Evolutionary conservation across 2,888 invertebrate species (phyloP), one percentile per base, ranked within the genome.

Genomic region (Philaethria dido): DNA sequence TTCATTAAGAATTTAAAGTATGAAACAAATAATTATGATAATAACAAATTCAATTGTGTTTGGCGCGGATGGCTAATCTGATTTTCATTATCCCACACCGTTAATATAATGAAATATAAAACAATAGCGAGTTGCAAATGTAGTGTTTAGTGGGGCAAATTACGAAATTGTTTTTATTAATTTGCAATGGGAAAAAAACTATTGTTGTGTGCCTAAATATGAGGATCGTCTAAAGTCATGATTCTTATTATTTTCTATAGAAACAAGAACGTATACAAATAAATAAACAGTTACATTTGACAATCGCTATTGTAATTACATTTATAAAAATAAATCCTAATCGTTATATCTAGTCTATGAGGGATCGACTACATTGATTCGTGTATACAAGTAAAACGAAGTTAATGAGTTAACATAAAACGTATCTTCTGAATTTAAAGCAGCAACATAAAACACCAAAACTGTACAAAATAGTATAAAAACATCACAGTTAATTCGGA

Each of bases 61-160:
- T 42, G 45, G 59, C 33, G 55, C 66, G 50, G 45, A 66, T 39
- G 55, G 42, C 29, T 62, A 66, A 69, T 70, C 70, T 66, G 66
- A 66, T 70, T 61, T 66, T 64, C 69, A 69, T 66, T 65, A 68
- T 68, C 68, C 64, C 70, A 70, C 70, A 65, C 68, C 29, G 61
- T 45, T 48, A 57, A 47, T 57, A 55, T 62, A 54, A 66, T 69
- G 62, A 65, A 62, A 62, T 16, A 59, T 47, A 45, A 57, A 68
- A 70, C 70, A 70, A 70, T 68, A 44, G 70, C 60, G 3, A 18
- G 45, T 69, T 69, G 64, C 67, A 64, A 69, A 67, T 64, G 61
- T 48, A 39, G 55, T 59, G 20, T 55, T 66, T 69, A 68, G 61
- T 69, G 62, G 70, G 50, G 69, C 70, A 64, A 66, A 62, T 71